These are phyloP conservation scores for Venusia cambrica DNA, from an alignment of 2,888 invertebrate genomes.

Conservation along the genomic window DNA sequence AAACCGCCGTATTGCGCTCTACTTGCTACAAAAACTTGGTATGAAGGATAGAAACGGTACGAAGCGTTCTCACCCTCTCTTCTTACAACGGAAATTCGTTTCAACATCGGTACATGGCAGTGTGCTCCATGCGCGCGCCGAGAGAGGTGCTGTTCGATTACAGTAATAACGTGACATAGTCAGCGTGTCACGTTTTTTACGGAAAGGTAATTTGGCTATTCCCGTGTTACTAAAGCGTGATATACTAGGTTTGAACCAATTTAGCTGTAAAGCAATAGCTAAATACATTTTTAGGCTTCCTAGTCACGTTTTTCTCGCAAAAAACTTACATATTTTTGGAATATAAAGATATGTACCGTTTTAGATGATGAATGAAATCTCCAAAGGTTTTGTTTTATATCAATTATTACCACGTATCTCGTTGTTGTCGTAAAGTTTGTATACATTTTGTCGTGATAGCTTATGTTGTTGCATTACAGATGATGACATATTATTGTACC, in stretches of 20 bases:
- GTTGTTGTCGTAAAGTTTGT: conserved; percentile 3
- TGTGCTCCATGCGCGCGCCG: conserved; percentile 1
- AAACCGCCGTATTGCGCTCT: conserved; percentile 1
- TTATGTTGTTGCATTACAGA: not conserved
- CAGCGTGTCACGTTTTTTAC: not conserved
- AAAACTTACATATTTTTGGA: not conserved
- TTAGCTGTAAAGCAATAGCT: conserved; percentile 1
- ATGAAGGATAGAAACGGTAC: not conserved
- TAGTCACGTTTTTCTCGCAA: conserved; percentile 5
- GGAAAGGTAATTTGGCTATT: conserved; percentile 1
- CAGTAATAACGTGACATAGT: conserved; percentile 1
- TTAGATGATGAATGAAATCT: conserved; percentile 4
- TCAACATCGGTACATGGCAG: conserved; percentile 1
- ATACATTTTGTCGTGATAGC: conserved; percentile 4
- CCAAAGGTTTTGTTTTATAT: conserved; percentile 1
- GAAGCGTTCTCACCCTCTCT: not conserved
- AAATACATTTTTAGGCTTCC: not conserved
- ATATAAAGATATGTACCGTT: conserved; percentile 2
- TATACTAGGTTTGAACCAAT: too few relatives aligned
- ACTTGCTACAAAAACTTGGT: conserved; percentile 1
- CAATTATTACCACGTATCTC: conserved; percentile 2
- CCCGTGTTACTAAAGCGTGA: conserved; percentile 1
- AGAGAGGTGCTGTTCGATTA: conserved; percentile 1
- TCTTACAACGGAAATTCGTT: conserved; percentile 1
- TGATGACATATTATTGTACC: not conserved